Evolutionary conservation across 2,888 invertebrate species (phyloP), one percentile per base, ranked within the genome.

Genomic region (Osmoderma eremita): DNA sequence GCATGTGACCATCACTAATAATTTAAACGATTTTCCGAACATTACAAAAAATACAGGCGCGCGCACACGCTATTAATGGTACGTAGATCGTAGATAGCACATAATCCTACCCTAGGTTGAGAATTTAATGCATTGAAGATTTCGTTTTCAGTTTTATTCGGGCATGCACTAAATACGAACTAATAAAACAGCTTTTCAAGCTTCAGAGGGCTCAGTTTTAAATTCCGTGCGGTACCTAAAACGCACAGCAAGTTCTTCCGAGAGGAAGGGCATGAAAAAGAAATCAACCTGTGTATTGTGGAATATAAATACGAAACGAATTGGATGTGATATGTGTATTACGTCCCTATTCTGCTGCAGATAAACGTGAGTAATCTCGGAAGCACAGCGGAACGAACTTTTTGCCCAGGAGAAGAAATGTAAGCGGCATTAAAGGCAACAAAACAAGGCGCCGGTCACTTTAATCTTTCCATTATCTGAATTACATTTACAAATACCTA

Each of bases 401-500:
- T 56, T 56, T 48, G 18, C 3, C 13, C 39, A 22, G 12, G 20
- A 22, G 41, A 22, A 6, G 41, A n/a, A 41, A 56, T 22, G 56
- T 56, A 56, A 45, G 30, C n/a, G 15, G 45, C 15, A 45, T 61
- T 61, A 61, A 17, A 24, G 45, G 6, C 45, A 45, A 45, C 45
- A 45, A 61, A 61, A 61, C 24, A 61, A 10, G 17, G 45, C 30
- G 13, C 15, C 45, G 24, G 45, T 61, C 45, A 61, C 58, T 61
- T 48, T 30, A 61, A 30, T 45, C 45, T 42, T 22, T 45, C 17
- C 45, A 58, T 58, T 58, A 58, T 30, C 58, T 45, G 58, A 58
- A 58, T 58, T 58, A 58, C 24, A 58, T 58, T 58, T 58, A 58
- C 17, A 58, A 30, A 58, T 53, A 53, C 38, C 36, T 17, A 53